These are phyloP conservation scores for Spheniscus mendiculus DNA, from an alignment of 2,113 vertebrate genomes.

Conservation along the genomic window DNA sequence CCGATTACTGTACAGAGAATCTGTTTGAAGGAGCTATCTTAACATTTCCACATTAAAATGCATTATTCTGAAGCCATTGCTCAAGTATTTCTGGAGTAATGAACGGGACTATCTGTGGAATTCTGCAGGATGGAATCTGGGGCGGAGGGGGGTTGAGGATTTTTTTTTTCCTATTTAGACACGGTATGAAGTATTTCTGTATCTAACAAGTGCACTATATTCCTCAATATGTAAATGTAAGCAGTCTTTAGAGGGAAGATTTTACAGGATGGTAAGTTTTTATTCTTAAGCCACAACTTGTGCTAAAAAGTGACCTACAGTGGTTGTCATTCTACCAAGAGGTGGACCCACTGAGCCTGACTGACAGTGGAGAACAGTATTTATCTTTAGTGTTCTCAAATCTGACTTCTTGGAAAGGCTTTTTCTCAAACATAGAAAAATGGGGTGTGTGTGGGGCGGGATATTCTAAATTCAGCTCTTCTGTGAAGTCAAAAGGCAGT, in stretches of 20 bases:
- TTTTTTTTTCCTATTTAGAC: background rate
- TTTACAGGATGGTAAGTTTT: background rate
- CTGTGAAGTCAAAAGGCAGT: background rate
- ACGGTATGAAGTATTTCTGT: background rate
- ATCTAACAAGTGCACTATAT: background rate
- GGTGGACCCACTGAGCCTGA: constrained; percentile 67
- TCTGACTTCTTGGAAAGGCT: background rate
- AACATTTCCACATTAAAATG: constrained; percentile 7
- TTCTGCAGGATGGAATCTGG: background rate
- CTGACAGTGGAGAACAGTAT: background rate
- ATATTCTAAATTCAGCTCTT: background rate
- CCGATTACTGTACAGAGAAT: background rate
- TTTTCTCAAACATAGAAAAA: background rate
- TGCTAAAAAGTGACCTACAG: background rate
- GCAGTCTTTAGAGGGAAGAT: background rate
- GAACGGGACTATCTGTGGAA: background rate
- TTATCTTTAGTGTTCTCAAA: background rate
- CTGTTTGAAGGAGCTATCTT: background rate
- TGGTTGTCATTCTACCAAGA: constrained; percentile 56
- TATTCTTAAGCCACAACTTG: background rate
- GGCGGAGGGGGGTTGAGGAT: too few species aligned
- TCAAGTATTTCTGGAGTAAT: background rate
- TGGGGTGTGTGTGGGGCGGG: background rate
- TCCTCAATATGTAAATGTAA: background rate
- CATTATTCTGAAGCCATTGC: background rate